These are phyloP conservation scores for Nothoprocta pentlandii DNA, from an alignment of 2,113 vertebrate genomes.

Conservation along the genomic window DNA sequence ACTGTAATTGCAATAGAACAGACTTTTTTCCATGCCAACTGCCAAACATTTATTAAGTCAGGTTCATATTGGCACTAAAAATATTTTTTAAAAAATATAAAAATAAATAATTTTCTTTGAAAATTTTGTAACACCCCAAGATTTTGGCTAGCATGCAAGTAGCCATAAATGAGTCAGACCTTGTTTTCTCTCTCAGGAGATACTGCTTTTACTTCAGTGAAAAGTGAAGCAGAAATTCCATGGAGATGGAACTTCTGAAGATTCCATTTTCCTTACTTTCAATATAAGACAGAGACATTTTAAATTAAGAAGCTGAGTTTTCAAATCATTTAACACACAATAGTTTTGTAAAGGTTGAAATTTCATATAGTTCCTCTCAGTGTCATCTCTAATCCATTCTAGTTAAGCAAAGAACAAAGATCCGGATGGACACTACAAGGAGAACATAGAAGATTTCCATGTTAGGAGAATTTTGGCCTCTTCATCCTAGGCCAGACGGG, in stretches of 20 bases:
- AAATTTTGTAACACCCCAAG: not conserved
- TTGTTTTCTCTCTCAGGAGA: not conserved
- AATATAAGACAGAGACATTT: not conserved
- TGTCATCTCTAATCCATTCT: not conserved
- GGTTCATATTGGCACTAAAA: constrained; percentile 19
- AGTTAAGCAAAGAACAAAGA: not conserved
- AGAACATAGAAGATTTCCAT: not conserved
- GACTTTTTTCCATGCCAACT: not conserved
- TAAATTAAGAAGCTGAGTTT: not conserved
- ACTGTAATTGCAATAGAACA: constrained; percentile 4
- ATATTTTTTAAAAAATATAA: constrained; percentile 10
- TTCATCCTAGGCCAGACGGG: not conserved
- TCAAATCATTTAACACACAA: not conserved
- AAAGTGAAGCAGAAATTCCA: constrained; percentile 2
- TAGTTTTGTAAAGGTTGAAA: not conserved
- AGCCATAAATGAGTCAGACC: constrained; percentile 49
- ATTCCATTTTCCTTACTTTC: not conserved
- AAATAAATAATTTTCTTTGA: not conserved
- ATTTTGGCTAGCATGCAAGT: not conserved
- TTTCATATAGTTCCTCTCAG: not conserved
- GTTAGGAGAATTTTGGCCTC: not conserved
- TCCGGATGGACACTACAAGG: not conserved
- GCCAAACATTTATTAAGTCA: constrained; percentile 11
- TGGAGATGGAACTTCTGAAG: not conserved
- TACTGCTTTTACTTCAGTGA: not conserved